Evolutionary conservation across 2,113 vertebrate genomes (phyloP), one percentile per base, ranked within the genome.

Genomic region (Poeciliopsis prolifica): DNA sequence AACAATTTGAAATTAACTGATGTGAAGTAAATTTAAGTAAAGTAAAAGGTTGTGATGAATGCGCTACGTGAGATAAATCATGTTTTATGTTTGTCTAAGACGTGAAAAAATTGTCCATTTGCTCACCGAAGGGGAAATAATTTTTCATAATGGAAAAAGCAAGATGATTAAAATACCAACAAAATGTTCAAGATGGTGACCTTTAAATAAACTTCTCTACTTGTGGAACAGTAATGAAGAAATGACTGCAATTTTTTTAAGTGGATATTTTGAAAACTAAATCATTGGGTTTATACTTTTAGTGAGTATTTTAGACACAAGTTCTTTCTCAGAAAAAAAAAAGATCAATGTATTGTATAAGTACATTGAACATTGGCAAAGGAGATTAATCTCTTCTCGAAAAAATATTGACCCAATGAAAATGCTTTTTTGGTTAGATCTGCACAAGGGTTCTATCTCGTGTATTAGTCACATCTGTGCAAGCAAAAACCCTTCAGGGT

Each of bases 401-500:
- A 37, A 26, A 44, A 72, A 69, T 42, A 61, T 40, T 54, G 12
- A 72, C 65, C 64, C 33, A 17, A 33, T 71, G 66, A 40, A 44
- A 29, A 64, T 65, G 28, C 9, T 74, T 15, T 37, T 77, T 13
- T 65, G 4, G 15, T 73, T 73, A n/a, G 28, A 24, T 72, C 54
- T 66, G 11, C 37, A 24, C 33, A 48, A 61, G 26, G 48, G 35
- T 54, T 7, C 61, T 15, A 40, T 51, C 62, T 31, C 70, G 29
- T 68, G 26, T 74, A 29, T 72, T 0, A 44, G 68, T 75, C 73
- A 65, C 81, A 78, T 74, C 61, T 82, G 72, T 83, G 54, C 28
- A 62, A 60, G 44, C 1, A 6, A 14, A 31, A 42, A 73, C 4
- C 29, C 48, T 44, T 31, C 5, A 73, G 26, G 61, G 63, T 29